Conservation (phyloP, 2,113 vertebrate genomes). For the Dendropsophus ebraccatus region DNA sequence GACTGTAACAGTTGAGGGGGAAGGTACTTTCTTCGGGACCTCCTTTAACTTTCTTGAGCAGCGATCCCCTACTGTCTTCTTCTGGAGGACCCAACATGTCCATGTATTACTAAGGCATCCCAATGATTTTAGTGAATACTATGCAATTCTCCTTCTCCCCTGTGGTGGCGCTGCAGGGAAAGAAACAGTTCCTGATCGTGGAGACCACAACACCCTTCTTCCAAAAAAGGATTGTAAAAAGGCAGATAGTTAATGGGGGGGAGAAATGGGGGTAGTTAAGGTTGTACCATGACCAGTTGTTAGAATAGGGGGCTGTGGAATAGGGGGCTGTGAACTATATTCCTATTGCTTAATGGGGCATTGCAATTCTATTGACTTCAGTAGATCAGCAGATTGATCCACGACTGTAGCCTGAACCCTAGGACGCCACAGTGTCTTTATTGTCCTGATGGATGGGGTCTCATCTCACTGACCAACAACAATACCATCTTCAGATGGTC, state of each 20-base stretch:
- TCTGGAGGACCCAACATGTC: neutral
- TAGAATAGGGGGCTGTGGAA: too few relatives aligned
- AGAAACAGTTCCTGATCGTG: too few relatives aligned
- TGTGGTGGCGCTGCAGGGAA: neutral
- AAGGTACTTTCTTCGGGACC: neutral
- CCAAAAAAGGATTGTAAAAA: too few relatives aligned
- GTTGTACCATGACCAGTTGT: too few relatives aligned
- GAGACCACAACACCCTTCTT: too few relatives aligned
- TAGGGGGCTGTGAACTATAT: neutral
- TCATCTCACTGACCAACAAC: neutral
- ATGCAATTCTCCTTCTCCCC: neutral
- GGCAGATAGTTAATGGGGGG: too few relatives aligned
- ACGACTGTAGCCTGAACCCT: neutral
- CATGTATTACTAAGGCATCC: neutral
- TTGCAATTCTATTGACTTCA: neutral
- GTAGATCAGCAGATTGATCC: neutral
- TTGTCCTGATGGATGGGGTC: neutral
- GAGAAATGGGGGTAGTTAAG: too few relatives aligned
- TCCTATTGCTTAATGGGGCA: neutral
- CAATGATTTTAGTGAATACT: neutral
- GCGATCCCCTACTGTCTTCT: neutral
- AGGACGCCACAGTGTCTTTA: neutral
- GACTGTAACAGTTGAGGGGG: neutral
- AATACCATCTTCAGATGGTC: neutral
- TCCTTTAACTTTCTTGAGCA: neutral